Percentiles rank a stretch among this genome's conserved stretches.
phyloP scores from a whole-genome alignment of 2,888 invertebrate species.

The Microdon myrmicae region DNA sequence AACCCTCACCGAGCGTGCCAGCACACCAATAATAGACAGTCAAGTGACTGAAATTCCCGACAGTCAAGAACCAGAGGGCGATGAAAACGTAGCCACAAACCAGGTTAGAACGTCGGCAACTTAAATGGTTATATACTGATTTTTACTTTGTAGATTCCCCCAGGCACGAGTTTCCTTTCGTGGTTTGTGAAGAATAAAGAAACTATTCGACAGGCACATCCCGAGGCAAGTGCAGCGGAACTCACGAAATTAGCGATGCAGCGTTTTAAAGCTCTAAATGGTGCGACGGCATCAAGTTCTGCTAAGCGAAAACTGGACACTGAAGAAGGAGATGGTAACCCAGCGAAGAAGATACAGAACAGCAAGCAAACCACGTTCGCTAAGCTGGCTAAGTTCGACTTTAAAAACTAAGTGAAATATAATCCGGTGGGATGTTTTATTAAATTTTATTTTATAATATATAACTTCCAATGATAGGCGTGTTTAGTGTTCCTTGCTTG shows the following conservation, averaged over 20 bases:
- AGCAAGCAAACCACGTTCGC: conserved; percentile 52
- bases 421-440: no score
- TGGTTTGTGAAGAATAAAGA: conserved; percentile 73
- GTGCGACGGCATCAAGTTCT: conserved; percentile 58
- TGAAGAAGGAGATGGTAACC: conserved; percentile 55
- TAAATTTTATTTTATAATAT: no score
- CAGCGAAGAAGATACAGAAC: conserved; percentile 12
- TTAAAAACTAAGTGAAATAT: conserved; percentile 55
- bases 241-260: conserved; percentile 69
- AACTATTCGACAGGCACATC: conserved; percentile 70
- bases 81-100: conserved; percentile 48
- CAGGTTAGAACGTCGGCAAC: conserved; percentile 21
- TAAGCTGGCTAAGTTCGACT: conserved; percentile 67
- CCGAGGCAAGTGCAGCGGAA: conserved; percentile 69
- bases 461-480: no score
- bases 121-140: neutral
- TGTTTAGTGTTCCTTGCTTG: no score
- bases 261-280: conserved; percentile 60
- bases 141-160: conserved; percentile 11
- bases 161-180: conserved; percentile 68
- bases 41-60: conserved; percentile 30
- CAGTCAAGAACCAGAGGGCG: conserved; percentile 24
- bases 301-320: conserved; percentile 67
- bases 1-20: conserved; percentile 6
- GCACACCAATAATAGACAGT: conserved; percentile 5